phyloP scores from a whole-genome alignment of 2,797 vertebrate genomes.

The Dryobates pubescens region DNA sequence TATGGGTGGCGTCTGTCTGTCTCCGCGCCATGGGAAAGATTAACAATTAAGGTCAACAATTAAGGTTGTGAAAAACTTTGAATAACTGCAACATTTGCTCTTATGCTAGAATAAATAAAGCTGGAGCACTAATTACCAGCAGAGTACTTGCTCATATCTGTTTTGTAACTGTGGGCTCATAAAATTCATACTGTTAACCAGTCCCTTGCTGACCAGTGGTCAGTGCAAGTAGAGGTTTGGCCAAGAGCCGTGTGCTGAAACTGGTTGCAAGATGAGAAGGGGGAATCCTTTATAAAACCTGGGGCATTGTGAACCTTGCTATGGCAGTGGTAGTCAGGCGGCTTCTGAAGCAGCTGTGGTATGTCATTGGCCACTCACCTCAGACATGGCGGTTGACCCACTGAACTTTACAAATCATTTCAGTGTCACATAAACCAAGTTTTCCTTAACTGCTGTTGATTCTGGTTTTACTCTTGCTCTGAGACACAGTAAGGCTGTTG shows the following conservation, averaged over 20 bases:
- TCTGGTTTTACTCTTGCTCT: neutral
- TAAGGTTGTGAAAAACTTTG: slow-evolving; percentile 61
- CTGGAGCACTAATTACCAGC: slow-evolving; percentile 26
- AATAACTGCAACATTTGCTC: slow-evolving; percentile 58
- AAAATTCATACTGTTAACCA: neutral
- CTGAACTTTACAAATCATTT: neutral
- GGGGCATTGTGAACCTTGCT: neutral
- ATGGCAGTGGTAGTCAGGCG: neutral
- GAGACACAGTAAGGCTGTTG: neutral
- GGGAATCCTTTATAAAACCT: neutral
- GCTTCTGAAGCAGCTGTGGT: rapidly evolving
- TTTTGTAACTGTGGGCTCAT: slow-evolving; percentile 46
- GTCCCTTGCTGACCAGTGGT: neutral
- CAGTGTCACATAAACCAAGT: rapidly evolving
- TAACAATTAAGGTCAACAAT: slow-evolving; percentile 61
- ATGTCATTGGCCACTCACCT: neutral
- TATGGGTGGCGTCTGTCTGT: slow-evolving; percentile 43
- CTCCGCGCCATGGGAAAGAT: slow-evolving; percentile 57
- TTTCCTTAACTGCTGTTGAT: neutral
- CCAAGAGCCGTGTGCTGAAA: neutral
- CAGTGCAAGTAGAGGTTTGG: neutral
- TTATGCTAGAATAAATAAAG: slow-evolving; percentile 50
- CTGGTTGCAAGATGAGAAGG: neutral
- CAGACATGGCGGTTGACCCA: neutral
- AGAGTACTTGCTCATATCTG: slow-evolving; percentile 40